phyloP scores from a whole-genome alignment of 2,888 invertebrate species.

The Mesorhabditis spiculigera region DNA sequence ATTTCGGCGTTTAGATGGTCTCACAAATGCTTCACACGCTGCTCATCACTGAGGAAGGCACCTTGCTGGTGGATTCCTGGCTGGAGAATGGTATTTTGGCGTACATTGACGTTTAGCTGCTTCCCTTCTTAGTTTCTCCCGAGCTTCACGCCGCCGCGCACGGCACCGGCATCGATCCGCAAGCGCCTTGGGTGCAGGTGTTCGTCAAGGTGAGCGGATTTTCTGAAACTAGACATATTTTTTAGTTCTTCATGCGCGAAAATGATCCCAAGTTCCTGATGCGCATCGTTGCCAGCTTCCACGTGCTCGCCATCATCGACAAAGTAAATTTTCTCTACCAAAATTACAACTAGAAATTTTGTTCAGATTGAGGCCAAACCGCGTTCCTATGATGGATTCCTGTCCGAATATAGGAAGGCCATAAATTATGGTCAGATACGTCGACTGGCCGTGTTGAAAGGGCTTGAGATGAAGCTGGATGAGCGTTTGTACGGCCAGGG shows the following conservation, averaged over 20 bases:
- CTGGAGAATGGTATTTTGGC: not conserved
- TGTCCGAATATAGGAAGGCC: not conserved
- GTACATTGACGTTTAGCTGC: too few species aligned
- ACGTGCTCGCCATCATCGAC: not conserved
- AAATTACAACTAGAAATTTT: not conserved
- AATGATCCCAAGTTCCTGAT: not conserved
- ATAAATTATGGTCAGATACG: too few species aligned
- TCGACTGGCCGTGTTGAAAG: not conserved
- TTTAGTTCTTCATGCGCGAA: not conserved
- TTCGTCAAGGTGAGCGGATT: not conserved
- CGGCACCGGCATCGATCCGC: not conserved
- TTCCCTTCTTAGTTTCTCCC: not conserved
- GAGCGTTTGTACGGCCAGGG: not conserved
- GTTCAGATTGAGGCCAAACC: not conserved
- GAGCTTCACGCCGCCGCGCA: not conserved
- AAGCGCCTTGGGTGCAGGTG: not conserved
- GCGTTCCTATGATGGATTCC: not conserved
- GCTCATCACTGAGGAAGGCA: not conserved
- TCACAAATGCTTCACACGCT: not conserved
- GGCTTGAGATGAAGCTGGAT: not conserved
- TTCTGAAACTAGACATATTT: not conserved
- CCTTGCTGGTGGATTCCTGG: not conserved
- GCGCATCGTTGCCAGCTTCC: not conserved
- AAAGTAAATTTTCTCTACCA: not conserved
- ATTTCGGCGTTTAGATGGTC: not conserved